These are phyloP conservation scores for Neoniphon sammara DNA, from an alignment of 2,797 vertebrate genomes.

Conservation along the genomic window DNA sequence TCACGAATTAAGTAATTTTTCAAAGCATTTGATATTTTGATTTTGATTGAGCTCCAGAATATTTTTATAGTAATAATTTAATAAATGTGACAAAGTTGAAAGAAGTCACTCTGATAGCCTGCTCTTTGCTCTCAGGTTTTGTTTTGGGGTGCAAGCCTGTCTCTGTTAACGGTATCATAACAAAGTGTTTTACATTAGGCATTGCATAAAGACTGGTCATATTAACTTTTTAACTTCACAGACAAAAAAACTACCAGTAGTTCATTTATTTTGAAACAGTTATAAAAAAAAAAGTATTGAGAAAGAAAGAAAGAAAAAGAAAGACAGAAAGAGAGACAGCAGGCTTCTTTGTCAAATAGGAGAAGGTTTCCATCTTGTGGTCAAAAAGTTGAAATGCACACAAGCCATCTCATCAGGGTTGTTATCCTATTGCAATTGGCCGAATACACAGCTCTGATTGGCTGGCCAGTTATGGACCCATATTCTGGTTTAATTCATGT, in stretches of 20 bases:
- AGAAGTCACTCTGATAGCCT: background rate
- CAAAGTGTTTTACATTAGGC: background rate
- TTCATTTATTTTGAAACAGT: background rate
- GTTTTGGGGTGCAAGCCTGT: background rate
- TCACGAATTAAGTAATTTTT: background rate
- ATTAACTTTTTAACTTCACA: background rate
- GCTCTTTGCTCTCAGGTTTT: background rate
- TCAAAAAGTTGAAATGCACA: slow-evolving; percentile 28
- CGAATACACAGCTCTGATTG: background rate
- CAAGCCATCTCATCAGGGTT: background rate
- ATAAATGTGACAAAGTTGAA: background rate
- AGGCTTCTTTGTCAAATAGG: background rate
- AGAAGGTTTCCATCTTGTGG: slow-evolving; percentile 71
- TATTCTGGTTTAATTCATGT: too few species aligned
- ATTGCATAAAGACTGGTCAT: background rate
- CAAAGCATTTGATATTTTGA: background rate
- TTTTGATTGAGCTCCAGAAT: background rate
- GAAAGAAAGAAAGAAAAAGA: too few species aligned
- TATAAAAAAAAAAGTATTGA: too few species aligned
- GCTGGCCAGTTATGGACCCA: too few species aligned
- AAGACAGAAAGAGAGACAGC: background rate
- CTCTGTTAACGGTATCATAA: background rate
- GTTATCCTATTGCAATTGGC: too few species aligned
- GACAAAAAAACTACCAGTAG: background rate
- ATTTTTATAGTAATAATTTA: background rate